These are phyloP conservation scores for Eptatretus burgeri DNA, from an alignment of 2,113 vertebrate genomes.

Conservation along the genomic window DNA sequence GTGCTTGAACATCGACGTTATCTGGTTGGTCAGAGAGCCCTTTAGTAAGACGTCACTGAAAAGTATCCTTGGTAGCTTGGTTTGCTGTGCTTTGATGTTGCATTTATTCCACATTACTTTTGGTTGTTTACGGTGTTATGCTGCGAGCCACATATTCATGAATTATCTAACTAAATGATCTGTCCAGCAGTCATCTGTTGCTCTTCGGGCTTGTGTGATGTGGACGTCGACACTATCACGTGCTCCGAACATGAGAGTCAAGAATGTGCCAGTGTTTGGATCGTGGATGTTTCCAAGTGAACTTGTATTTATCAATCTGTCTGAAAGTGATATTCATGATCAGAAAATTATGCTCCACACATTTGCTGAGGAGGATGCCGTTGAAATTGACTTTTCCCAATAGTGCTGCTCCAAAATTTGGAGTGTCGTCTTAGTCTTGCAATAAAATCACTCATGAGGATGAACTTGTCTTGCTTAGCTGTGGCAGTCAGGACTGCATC, in stretches of 20 bases:
- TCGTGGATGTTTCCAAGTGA: background rate
- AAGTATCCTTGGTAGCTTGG: too few relatives aligned
- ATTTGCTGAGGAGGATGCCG: constrained; percentile 1
- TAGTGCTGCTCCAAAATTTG: background rate
- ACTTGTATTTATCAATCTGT: background rate
- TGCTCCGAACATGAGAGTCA: background rate
- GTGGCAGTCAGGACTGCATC: background rate
- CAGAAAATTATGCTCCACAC: background rate
- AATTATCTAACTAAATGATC: too few relatives aligned
- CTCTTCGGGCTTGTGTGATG: background rate
- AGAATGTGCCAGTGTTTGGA: background rate
- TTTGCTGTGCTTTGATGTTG: too few relatives aligned
- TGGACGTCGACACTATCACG: background rate
- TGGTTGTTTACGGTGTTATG: too few relatives aligned
- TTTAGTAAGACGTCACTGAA: too few relatives aligned
- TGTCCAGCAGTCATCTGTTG: background rate
- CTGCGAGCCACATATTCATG: too few relatives aligned
- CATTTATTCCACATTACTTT: too few relatives aligned
- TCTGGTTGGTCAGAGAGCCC: too few relatives aligned
- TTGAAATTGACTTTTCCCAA: background rate
- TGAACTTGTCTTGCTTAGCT: background rate
- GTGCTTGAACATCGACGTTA: too few relatives aligned
- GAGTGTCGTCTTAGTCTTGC: background rate
- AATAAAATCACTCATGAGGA: background rate
- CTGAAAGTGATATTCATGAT: background rate